These are phyloP conservation scores for Papilio aristodemus DNA, from an alignment of 1,140 invertebrate genomes.

Conservation along the genomic window DNA sequence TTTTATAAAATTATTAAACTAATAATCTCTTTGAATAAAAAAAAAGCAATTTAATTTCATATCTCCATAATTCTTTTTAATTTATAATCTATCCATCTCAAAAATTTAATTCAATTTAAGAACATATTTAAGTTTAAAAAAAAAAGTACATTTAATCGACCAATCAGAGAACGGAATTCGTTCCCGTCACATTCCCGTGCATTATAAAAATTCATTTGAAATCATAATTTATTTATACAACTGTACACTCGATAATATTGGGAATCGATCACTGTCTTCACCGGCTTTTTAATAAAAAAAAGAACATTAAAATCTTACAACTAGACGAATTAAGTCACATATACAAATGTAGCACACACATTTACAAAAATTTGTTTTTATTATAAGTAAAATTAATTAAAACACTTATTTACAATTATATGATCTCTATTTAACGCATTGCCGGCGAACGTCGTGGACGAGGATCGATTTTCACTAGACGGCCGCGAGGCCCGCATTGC, in stretches of 20 bases:
- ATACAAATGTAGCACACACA: slow-evolving; percentile 74
- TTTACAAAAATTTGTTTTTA: slow-evolving; percentile 63
- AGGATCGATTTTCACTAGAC: slow-evolving; percentile 21
- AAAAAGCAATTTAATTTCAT: not conserved
- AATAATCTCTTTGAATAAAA: slow-evolving; percentile 58
- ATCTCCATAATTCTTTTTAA: slow-evolving; percentile 2
- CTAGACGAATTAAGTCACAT: slow-evolving; percentile 62
- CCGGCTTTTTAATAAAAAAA: not conserved
- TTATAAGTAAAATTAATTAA: slow-evolving; percentile 57
- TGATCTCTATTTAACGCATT: slow-evolving; percentile 54
- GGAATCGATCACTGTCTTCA: slow-evolving; percentile 13
- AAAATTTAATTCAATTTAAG: not conserved
- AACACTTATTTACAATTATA: slow-evolving; percentile 57
- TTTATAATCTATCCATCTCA: slow-evolving; percentile 18
- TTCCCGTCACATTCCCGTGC: not conserved
- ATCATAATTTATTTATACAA: slow-evolving; percentile 24
- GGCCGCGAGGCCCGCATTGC: not conserved
- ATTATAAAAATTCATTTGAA: not conserved
- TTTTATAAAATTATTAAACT: slow-evolving; percentile 58
- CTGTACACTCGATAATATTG: slow-evolving; percentile 27
- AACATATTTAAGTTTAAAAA: slow-evolving; percentile 1
- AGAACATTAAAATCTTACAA: slow-evolving; percentile 25
- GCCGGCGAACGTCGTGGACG: slow-evolving; percentile 39
- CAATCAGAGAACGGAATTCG: not conserved
- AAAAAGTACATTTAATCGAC: not conserved